Evolutionary conservation across 2,888 invertebrate genomes (phyloP), one percentile per base, ranked within the genome.

Genomic region (Ophonus ardosiacus): DNA sequence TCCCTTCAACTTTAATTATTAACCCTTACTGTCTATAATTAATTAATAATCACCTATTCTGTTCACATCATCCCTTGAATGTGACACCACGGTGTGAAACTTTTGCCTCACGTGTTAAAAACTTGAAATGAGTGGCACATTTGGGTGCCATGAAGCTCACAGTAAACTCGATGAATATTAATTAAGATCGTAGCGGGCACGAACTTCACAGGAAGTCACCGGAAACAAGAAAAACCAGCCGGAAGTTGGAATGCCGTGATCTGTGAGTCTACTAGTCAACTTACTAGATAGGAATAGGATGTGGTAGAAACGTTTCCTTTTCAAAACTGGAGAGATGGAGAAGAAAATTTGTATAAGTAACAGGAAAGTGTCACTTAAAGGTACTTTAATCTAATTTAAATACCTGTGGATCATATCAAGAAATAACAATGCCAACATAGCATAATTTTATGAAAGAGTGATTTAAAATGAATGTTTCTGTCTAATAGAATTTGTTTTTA

Each of bases 111-210:
- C 31, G 61, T 80, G 31, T 31, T 31, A 31, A 80, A 65, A 81
- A 81, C 24, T 24, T 68, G 40, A 15, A 81, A 43, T 43, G 63
- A 81, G 65, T 51, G 65, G 81, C 18, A 65, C 81, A 51, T 68
- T 65, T 81, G 81, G 81, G 81, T 81, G 65, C 51, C 51, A 68
- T 81, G n/a, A 79, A 21, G 17, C 18, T 31, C 7, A 10, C 80
- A 38, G 65, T 56, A 18, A 65, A 65, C 81, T 81, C 65, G 51
- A 81, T 81, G 81, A 81, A 81, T 81, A 81, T 81, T 81, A 81
- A 81, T 81, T 81, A 81, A 65, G n/a, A 17, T 63, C 18, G 63
- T 24, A 15, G n/a, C 15, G 68, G 13, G 68, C 68, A 31, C n/a
- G 68, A 68, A 68, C n/a, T 68, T 68, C 68, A n/a, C 68, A 24